A percentile compares a stretch with the other conserved stretches of the same genome.
Evolutionary conservation across 1,140 invertebrate species (phyloP).

Genomic region (Atta cephalotes): DNA sequence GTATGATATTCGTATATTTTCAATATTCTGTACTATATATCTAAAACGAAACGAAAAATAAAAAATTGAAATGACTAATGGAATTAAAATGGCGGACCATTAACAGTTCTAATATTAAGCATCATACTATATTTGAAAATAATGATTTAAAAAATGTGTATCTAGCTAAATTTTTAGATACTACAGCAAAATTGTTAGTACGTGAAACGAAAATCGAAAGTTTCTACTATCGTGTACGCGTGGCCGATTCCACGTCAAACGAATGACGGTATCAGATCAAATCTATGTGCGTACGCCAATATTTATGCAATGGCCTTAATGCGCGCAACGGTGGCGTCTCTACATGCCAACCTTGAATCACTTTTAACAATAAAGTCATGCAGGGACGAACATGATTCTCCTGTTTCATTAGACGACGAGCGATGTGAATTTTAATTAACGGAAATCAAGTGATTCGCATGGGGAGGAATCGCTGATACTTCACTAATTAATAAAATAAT

Average conservation of each 20-base stretch:
- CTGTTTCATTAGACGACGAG: conserved; percentile 16
- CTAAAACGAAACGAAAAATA: too few relatives aligned
- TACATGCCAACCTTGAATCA: conserved; percentile 55
- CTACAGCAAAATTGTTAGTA: too few relatives aligned
- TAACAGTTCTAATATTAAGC: too few relatives aligned
- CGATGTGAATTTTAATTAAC: conserved; percentile 31
- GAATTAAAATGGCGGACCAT: too few relatives aligned
- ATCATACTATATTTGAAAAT: too few relatives aligned
- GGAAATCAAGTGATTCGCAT: not conserved
- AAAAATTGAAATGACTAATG: too few relatives aligned
- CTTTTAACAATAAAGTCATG: conserved; percentile 53
- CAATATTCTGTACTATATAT: too few relatives aligned
- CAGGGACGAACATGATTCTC: conserved; percentile 35
- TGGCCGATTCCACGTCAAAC: not conserved
- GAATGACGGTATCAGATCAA: not conserved
- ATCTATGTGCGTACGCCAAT: conserved; percentile 22
- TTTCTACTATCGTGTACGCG: not conserved
- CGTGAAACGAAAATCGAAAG: not conserved
- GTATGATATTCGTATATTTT: too few relatives aligned
- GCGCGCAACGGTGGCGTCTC: conserved; percentile 18
- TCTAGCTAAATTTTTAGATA: too few relatives aligned
- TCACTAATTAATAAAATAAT: conserved; percentile 5
- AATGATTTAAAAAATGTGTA: too few relatives aligned
- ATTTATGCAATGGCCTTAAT: conserved; percentile 49
- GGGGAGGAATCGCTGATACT: not conserved